These are phyloP conservation scores for Fissipunctia ypsillon DNA, from an alignment of 2,888 invertebrate genomes.

Conservation along the genomic window DNA sequence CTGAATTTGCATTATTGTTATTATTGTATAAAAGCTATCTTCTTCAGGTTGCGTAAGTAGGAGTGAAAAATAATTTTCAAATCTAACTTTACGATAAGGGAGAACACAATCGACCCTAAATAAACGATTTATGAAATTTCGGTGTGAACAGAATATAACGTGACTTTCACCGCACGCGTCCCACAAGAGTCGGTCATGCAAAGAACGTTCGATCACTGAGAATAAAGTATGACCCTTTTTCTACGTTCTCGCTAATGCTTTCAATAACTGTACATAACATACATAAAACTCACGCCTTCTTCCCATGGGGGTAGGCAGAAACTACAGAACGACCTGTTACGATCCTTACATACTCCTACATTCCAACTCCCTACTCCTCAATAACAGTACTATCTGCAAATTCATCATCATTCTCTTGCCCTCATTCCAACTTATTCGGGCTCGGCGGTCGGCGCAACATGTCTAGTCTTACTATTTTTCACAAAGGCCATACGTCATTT, in stretches of 20 bases:
- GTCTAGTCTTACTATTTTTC: no score
- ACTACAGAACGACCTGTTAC: no score
- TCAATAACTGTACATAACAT: no score
- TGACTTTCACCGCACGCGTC: not conserved
- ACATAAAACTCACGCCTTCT: no score
- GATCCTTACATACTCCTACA: no score
- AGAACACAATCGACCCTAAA: not conserved
- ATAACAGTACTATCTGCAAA: no score
- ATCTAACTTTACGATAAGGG: not conserved
- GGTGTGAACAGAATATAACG: not conserved
- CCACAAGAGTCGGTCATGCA: not conserved
- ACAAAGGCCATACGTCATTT: not conserved
- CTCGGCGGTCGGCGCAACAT: not conserved
- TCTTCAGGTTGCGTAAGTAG: not conserved
- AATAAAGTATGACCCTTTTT: not conserved
- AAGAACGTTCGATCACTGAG: not conserved
- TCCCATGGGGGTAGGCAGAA: no score
- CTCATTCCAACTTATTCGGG: not conserved
- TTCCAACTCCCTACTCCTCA: no score
- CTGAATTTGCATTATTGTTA: not conserved
- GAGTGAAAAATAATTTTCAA: not conserved
- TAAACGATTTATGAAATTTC: not conserved
- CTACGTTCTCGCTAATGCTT: not conserved
- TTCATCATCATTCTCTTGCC: no score
- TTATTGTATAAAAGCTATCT: conserved; percentile 2